These are phyloP conservation scores for Melanargia galathea DNA, from an alignment of 2,888 invertebrate species.

Conservation along the genomic window DNA sequence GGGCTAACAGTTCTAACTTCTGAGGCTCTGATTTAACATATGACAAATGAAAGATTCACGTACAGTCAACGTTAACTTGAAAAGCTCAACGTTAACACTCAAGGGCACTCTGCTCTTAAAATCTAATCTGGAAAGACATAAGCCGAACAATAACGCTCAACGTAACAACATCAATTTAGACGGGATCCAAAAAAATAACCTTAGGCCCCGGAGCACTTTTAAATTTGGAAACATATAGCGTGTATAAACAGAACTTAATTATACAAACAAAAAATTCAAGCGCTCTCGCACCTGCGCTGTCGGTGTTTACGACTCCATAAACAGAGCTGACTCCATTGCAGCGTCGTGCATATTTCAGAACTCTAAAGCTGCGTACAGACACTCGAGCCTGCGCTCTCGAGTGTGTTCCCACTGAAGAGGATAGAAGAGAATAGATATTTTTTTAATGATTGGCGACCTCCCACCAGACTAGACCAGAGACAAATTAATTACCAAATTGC, in stretches of 20 bases:
- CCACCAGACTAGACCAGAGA: too few species aligned
- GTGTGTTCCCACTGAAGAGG: background rate
- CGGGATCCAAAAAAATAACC: conserved; percentile 10
- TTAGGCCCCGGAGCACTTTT: conserved; percentile 12
- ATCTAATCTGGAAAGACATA: background rate
- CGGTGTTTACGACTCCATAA: conserved; percentile 63
- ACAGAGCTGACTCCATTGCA: conserved; percentile 60
- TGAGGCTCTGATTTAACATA: too few species aligned
- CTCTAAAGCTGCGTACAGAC: conserved; percentile 40
- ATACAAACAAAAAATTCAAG: conserved; percentile 30
- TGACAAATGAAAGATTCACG: too few species aligned
- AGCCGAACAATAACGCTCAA: background rate
- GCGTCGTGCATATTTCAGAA: conserved; percentile 66
- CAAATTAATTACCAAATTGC: too few species aligned
- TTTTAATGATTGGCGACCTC: too few species aligned
- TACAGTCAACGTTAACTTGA: too few species aligned
- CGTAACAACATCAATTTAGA: conserved; percentile 1
- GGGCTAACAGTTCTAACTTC: too few species aligned
- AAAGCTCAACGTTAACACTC: too few species aligned
- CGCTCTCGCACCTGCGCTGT: conserved; percentile 51
- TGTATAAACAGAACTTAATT: conserved; percentile 29
- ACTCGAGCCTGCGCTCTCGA: background rate
- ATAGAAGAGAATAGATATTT: too few species aligned
- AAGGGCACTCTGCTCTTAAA: background rate
- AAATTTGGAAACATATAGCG: conserved; percentile 11